phyloP scores from a whole-genome alignment of 1,140 invertebrate genomes.

The Ceratoteleas bidentatus region DNA sequence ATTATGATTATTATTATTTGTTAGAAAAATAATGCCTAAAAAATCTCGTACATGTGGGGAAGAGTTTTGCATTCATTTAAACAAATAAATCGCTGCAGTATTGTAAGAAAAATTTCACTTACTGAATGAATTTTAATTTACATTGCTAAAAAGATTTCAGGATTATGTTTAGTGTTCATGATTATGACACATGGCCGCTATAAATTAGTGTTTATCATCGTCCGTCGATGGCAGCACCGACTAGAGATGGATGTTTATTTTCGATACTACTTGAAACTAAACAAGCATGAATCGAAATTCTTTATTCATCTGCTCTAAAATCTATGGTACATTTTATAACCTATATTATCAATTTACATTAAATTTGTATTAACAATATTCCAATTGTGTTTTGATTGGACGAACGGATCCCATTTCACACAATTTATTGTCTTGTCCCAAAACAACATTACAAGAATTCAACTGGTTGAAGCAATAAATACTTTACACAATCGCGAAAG shows the following conservation, averaged over 20 bases:
- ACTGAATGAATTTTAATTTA: not conserved
- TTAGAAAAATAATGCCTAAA: too few species aligned
- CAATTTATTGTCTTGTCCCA: not conserved
- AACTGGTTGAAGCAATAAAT: not conserved
- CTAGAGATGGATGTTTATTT: conserved; percentile 3
- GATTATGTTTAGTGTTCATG: not conserved
- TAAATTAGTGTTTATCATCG: conserved; percentile 11
- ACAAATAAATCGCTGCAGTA: too few species aligned
- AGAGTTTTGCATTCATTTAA: too few species aligned
- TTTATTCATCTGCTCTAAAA: not conserved
- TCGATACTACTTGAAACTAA: not conserved
- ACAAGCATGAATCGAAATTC: not conserved
- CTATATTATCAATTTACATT: too few species aligned
- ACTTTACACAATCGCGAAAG: not conserved
- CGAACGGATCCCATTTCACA: not conserved
- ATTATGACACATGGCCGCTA: not conserved
- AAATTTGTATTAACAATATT: too few species aligned
- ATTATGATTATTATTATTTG: too few species aligned
- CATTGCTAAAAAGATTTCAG: not conserved
- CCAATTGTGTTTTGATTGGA: not conserved
- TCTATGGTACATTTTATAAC: too few species aligned
- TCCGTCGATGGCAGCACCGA: conserved; percentile 26
- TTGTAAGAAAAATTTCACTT: not conserved
- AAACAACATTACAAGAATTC: not conserved
- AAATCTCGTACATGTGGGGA: too few species aligned